Percentiles rank a stretch among this genome's conserved stretches.
These are phyloP conservation scores for Beaufortia kweichowensis DNA, from an alignment of 2,113 vertebrate genomes.

Conservation along the genomic window DNA sequence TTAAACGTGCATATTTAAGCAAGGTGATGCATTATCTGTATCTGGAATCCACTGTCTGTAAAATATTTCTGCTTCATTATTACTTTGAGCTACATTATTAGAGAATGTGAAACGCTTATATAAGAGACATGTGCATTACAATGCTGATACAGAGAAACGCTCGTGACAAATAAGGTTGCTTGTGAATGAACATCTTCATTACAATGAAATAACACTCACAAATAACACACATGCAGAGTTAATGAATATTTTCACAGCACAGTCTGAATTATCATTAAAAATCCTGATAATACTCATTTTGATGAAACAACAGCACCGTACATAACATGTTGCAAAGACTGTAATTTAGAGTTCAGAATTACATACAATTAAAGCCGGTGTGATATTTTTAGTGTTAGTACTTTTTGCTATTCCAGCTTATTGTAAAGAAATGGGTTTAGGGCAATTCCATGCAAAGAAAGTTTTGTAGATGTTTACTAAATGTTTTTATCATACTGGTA, in stretches of 20 bases:
- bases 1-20: constrained; percentile 52
- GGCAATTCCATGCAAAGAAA: too few species aligned
- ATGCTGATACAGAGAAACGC: too few species aligned
- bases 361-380: constrained; percentile 3
- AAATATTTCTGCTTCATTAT: background rate
- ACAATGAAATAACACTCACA: background rate
- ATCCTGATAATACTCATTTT: constrained; percentile 2
- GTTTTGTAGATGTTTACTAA: too few species aligned
- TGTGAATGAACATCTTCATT: constrained; percentile 6
- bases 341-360: background rate
- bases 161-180: background rate
- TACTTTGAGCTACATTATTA: constrained; percentile 25
- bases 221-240: constrained; percentile 19
- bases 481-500: too few species aligned
- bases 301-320: constrained; percentile 4
- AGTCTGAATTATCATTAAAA: background rate
- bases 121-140: background rate
- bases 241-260: constrained; percentile 5
- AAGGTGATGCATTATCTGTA: constrained; percentile 42
- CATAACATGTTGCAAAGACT: background rate
- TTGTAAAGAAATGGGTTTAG: too few species aligned
- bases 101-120: background rate
- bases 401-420: background rate
- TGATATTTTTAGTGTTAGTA: too few species aligned
- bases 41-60: constrained; percentile 2